These are phyloP conservation scores for Girardia tigrina DNA, from an alignment of 2,888 invertebrate genomes.

Conservation along the genomic window DNA sequence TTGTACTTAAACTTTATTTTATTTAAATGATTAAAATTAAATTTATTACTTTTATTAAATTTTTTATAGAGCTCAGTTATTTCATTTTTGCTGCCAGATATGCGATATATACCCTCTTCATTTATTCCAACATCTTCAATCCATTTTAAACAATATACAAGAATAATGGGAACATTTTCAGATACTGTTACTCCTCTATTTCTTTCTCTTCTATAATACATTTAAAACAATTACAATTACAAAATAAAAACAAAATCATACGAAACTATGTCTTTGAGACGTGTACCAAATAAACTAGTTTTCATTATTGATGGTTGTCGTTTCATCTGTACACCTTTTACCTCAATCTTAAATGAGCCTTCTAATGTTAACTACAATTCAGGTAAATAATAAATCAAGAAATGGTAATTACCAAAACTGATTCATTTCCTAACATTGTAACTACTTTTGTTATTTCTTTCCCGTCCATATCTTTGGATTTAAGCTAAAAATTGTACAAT, in stretches of 20 bases:
- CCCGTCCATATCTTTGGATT: neutral
- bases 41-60: neutral
- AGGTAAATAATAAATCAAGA: neutral
- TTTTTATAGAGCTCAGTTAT: neutral
- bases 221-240: neutral
- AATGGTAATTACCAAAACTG: neutral
- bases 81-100: conserved; percentile 1
- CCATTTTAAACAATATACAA: neutral
- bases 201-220: neutral
- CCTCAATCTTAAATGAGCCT: neutral
- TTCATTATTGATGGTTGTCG: neutral
- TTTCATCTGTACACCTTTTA: neutral
- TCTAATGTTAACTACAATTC: neutral
- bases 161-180: conserved; percentile 1
- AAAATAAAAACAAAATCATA: neutral
- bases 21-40: no score
- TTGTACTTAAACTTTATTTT: no score
- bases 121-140: neutral
- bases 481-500: no score
- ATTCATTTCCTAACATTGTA: neutral
- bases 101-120: conserved; percentile 1
- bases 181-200: neutral
- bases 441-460: neutral
- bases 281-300: neutral
- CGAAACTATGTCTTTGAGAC: neutral